phyloP scores from a whole-genome alignment of 2,888 invertebrate species.

The Erpobdella octoculata region DNA sequence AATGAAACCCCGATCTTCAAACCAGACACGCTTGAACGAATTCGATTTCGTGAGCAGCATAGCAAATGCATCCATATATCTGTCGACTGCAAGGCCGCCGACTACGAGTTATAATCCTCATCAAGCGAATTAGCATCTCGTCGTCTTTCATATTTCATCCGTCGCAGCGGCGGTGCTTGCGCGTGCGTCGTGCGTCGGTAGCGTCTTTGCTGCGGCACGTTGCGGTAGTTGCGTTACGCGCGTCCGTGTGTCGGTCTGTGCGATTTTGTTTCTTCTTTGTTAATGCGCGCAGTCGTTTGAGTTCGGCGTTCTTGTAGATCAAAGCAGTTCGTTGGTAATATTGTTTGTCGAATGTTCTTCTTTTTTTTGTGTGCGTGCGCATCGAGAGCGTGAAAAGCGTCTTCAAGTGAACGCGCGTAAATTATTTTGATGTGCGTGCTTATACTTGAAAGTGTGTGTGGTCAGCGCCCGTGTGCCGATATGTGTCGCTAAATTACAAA shows the following conservation, averaged over 20 bases:
- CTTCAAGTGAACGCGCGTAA: too few relatives aligned
- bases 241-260: too few relatives aligned
- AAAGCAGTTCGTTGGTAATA: not conserved
- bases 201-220: not conserved
- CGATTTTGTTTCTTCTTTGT: too few relatives aligned
- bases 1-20: conserved; percentile 11
- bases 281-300: not conserved
- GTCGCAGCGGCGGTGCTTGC: not conserved
- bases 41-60: conserved; percentile 13
- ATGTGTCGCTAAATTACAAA: too few relatives aligned
- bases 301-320: not conserved
- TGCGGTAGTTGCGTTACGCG: too few relatives aligned
- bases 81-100: not conserved
- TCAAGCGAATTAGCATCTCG: conserved; percentile 10
- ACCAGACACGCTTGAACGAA: conserved; percentile 13
- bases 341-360: not conserved
- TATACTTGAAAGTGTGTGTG: too few relatives aligned
- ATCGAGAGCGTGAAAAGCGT: too few relatives aligned
- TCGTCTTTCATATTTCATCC: conserved; percentile 7
- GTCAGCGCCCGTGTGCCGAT: too few relatives aligned
- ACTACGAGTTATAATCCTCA: conserved; percentile 10
- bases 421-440: too few relatives aligned
- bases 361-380: not conserved
- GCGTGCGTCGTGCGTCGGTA: not conserved
- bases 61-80: conserved; percentile 10